These are phyloP conservation scores for Hozukius guyotensis DNA, from an alignment of 2,797 vertebrate species.

Conservation along the genomic window DNA sequence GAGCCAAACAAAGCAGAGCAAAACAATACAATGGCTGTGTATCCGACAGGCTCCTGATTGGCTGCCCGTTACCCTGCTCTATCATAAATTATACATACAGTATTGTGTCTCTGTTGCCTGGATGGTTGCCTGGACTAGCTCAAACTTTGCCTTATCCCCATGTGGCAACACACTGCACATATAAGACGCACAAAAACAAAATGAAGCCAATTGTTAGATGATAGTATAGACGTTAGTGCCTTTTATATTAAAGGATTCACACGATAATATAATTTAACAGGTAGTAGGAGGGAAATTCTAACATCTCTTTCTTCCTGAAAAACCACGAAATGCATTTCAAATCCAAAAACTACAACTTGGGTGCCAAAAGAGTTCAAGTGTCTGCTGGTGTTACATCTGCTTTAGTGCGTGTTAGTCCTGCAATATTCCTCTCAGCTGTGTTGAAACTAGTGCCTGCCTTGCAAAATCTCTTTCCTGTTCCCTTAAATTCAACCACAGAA, in stretches of 20 bases:
- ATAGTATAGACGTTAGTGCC: background rate
- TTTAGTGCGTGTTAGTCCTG: background rate
- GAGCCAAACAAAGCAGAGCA: slow-evolving; percentile 21
- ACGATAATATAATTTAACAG: background rate
- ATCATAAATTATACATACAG: slow-evolving; percentile 43
- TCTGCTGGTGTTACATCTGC: background rate
- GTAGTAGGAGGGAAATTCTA: background rate
- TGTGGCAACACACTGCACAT: slow-evolving; percentile 2
- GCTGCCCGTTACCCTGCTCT: background rate
- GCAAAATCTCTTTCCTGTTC: slow-evolving; percentile 52
- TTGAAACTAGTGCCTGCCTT: slow-evolving; percentile 47
- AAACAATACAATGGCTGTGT: slow-evolving; percentile 10
- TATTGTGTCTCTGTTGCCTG: slow-evolving; percentile 50
- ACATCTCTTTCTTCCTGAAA: background rate
- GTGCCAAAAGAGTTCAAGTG: background rate
- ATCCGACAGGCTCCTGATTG: background rate
- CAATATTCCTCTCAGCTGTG: slow-evolving; percentile 19
- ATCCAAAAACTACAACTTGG: background rate
- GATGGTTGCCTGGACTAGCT: slow-evolving; percentile 40
- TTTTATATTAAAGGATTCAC: background rate
- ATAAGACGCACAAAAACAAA: background rate
- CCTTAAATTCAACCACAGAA: slow-evolving; percentile 14
- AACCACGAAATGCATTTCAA: background rate
- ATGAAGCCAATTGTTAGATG: background rate
- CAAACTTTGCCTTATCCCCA: slow-evolving; percentile 18